phyloP scores from a whole-genome alignment of 2,888 invertebrate genomes.

The Cheilosia variabilis region DNA sequence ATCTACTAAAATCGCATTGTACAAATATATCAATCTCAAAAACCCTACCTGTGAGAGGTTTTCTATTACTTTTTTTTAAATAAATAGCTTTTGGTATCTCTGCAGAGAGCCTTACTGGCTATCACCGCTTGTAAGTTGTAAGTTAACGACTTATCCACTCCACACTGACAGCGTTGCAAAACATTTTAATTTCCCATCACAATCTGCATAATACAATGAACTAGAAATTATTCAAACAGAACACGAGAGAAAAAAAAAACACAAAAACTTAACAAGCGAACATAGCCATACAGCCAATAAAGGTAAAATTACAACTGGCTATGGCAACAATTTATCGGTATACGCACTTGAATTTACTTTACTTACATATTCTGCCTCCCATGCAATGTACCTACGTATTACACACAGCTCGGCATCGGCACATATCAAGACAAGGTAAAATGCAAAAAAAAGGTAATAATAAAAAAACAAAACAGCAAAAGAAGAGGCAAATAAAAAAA shows the following conservation, averaged over 20 bases:
- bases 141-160: constrained; percentile 3
- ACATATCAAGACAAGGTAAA: constrained; percentile 50
- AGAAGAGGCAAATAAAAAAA: constrained; percentile 26
- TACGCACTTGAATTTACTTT: constrained; percentile 63
- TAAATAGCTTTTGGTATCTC: too few relatives aligned
- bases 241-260: constrained; percentile 7
- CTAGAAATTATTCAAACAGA: constrained; percentile 69
- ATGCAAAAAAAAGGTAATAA: constrained; percentile 35
- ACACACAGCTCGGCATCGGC: constrained; percentile 7
- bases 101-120: too few relatives aligned
- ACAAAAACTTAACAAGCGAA: constrained; percentile 15
- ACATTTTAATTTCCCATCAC: constrained; percentile 50
- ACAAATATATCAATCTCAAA: too few relatives aligned
- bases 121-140: too few relatives aligned
- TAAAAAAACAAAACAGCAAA: constrained; percentile 19
- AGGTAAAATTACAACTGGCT: constrained; percentile 60
- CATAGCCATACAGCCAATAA: constrained; percentile 53
- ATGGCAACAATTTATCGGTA: constrained; percentile 68
- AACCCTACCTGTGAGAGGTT: too few relatives aligned
- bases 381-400: constrained; percentile 31
- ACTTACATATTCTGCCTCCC: constrained; percentile 28
- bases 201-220: constrained; percentile 67
- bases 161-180: constrained; percentile 5
- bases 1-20: too few relatives aligned
- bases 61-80: too few relatives aligned